Base-by-base conservation (phyloP, 2,888 invertebrate genomes). In the Idaea biselata region DNA sequence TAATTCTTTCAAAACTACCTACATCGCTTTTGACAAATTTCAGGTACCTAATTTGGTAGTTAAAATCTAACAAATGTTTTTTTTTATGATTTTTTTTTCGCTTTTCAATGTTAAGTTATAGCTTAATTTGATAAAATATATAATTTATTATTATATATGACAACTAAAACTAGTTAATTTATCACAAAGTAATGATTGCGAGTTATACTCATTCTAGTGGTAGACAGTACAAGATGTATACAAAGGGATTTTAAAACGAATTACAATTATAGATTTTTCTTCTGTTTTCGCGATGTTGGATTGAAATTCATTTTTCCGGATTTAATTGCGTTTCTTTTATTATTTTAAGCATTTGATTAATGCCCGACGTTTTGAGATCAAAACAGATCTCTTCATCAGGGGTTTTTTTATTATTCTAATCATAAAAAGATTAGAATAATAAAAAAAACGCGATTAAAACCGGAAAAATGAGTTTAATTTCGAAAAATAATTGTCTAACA, bases 21-120 rank as follows among this genome's bases (percentile, higher is more conserved):
- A 62, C 63, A 56, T 57, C 25, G 69, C 78, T 83, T 84, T 84
- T 75, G 77, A 83, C 83, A 80, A 78, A 80, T 73, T 77, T 91
- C 89, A 91, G 91, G 91, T 91, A 91, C 91, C 90, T 86, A 87
- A 80, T 75, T 80, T 86, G 88, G 89, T 86, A 75, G 73, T 79
- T 77, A 67, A 67, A 72, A 74, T 71, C 72, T 79, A 77, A 75
- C 68, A 68, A 68, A 67, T 66, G 70, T 69, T 61, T 61, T 69
- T 61, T 69, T 69, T 60, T 68, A 60, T 63, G 55, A 58, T 66
- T 68, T 68, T 74, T 72, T 73, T 72, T 63, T 58, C 16, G 25
- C 59, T 64, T 70, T 70, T 16, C 58, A 6, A 54, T 70, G 68
- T 73, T 67, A 71, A 64, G 67, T 57, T 71, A 63, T 68, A 62